phyloP scores from a whole-genome alignment of 2,797 vertebrate species.

The Sphaeramia orbicularis region DNA sequence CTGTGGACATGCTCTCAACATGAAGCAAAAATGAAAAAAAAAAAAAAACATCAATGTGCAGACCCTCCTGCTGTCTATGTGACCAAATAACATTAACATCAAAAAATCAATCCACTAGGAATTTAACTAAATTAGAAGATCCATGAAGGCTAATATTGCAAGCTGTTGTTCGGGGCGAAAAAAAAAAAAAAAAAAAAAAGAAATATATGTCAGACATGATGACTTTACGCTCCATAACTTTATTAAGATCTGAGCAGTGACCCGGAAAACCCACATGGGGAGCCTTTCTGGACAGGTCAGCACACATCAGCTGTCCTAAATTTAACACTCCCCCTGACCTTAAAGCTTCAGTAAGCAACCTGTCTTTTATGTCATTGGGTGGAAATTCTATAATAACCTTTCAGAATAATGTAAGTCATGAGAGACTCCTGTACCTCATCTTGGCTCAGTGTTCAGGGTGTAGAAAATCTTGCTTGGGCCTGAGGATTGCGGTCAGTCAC shows the following conservation, averaged over 20 bases:
- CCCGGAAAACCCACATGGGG: not conserved
- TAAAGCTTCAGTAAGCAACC: not conserved
- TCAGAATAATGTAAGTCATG: too few species aligned
- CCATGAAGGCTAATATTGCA: conserved; percentile 5
- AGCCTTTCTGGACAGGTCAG: not conserved
- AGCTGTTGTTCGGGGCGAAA: conserved; percentile 10
- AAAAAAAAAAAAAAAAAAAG: not conserved
- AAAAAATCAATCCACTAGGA: conserved; percentile 21
- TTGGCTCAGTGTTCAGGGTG: too few species aligned
- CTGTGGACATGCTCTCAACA: conserved; percentile 58
- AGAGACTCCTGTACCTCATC: too few species aligned
- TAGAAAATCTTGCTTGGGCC: too few species aligned
- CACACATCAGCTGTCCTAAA: not conserved
- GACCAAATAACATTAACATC: conserved; percentile 37
- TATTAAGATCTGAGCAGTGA: not conserved
- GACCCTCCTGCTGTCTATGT: conserved; percentile 25
- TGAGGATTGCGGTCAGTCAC: too few species aligned
- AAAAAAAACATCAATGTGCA: conserved; percentile 52
- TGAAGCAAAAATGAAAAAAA: conserved; percentile 53
- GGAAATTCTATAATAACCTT: too few species aligned
- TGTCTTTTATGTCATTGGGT: too few species aligned
- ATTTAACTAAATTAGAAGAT: conserved; percentile 39
- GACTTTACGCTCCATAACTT: not conserved
- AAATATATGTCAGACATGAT: not conserved
- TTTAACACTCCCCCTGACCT: not conserved